These are phyloP conservation scores for Platycheirus albimanus DNA, from an alignment of 2,888 invertebrate genomes.

Conservation along the genomic window DNA sequence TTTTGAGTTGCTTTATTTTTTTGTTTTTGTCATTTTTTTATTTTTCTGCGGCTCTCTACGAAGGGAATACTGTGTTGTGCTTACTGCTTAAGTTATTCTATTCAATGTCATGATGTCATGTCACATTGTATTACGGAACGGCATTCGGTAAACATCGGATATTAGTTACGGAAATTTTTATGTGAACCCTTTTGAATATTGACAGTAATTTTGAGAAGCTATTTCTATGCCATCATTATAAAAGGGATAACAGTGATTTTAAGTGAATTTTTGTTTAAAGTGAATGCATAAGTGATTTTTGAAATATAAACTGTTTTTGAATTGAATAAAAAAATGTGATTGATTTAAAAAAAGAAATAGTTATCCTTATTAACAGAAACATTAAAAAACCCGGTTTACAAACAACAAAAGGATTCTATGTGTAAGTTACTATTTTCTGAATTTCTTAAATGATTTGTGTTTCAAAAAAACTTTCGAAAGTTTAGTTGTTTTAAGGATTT, in stretches of 20 bases:
- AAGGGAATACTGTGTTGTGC: background rate
- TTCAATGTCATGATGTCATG: constrained; percentile 57
- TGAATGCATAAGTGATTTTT: background rate
- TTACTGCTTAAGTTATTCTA: constrained; percentile 42
- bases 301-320: background rate
- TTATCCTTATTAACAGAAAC: background rate
- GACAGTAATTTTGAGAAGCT: constrained; percentile 29
- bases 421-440: too few species aligned
- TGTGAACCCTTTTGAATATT: constrained; percentile 55
- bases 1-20: background rate
- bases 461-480: too few species aligned
- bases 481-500: too few species aligned
- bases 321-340: background rate
- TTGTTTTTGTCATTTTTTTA: too few species aligned
- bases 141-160: constrained; percentile 72
- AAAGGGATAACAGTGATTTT: constrained; percentile 25
- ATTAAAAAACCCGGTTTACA: background rate
- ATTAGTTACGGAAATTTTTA: constrained; percentile 71
- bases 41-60: too few species aligned
- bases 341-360: background rate
- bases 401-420: too few species aligned
- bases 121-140: constrained; percentile 71
- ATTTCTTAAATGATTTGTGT: too few species aligned
- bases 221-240: background rate
- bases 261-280: background rate